phyloP scores from a whole-genome alignment of 2,888 invertebrate genomes.

The Tetramorium bicarinatum region DNA sequence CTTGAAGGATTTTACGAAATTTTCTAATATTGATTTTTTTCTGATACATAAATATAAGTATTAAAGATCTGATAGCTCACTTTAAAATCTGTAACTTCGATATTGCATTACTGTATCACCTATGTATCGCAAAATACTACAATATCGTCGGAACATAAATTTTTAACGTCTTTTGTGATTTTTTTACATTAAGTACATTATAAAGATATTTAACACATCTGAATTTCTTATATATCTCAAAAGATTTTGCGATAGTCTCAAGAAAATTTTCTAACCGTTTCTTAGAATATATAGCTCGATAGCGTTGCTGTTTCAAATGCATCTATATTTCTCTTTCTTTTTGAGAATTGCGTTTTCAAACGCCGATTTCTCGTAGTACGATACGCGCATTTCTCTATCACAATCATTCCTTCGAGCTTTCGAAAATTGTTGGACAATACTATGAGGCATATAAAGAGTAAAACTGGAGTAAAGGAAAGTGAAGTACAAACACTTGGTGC shows the following conservation, averaged over 20 bases:
- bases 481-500: constrained; percentile 74
- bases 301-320: constrained; percentile 2
- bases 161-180: background rate
- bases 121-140: constrained; percentile 18
- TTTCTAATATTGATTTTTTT: constrained; percentile 2
- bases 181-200: constrained; percentile 38
- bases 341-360: background rate
- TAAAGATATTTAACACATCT: constrained; percentile 12
- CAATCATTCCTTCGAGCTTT: constrained; percentile 63
- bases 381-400: constrained; percentile 72
- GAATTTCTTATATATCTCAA: background rate
- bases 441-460: constrained; percentile 74
- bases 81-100: constrained; percentile 18
- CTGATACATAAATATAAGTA: background rate
- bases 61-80: constrained; percentile 46
- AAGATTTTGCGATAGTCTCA: constrained; percentile 5
- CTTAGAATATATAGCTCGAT: background rate
- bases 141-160: constrained; percentile 8
- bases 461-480: constrained; percentile 61
- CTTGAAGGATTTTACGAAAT: constrained; percentile 5
- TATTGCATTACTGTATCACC: background rate
- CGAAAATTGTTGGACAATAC: constrained; percentile 75
- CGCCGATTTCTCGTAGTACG: background rate
- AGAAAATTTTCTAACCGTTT: constrained; percentile 6
- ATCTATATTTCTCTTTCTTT: background rate